Evolutionary conservation across 2,113 vertebrate species (phyloP), one percentile per base, ranked within the genome.

Genomic region (Callionymus lyra): DNA sequence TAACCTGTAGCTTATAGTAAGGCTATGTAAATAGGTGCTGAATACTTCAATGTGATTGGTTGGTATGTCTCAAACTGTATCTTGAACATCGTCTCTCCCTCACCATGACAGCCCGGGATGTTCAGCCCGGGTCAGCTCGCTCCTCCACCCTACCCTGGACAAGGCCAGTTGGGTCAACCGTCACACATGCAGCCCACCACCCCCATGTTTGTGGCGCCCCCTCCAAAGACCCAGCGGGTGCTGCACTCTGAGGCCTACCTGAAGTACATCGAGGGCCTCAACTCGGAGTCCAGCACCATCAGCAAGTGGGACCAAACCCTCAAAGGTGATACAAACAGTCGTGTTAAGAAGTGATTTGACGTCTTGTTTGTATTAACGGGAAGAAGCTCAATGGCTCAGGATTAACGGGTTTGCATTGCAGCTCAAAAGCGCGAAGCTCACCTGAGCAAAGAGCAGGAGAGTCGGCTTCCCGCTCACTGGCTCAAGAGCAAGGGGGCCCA

Each of bases 221-320:
- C 94, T 63, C 93, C 95, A 68, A 95, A 93, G 84, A 92, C 95
- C 10, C 95, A 99, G 47, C 81, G 93, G 56, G 86, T 98, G 56
- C 90, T 99, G 10, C 95, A 99, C 64, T 99, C 95, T 2, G 95
- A 99, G 70, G 95, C 95, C 59, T 99, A 99, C 60, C 80, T 99
- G 58, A 96, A 97, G 64, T 98, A 99, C 41, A 99, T 99, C 0
- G 95, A 99, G 77, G 93, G 93, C 46, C 87, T 99, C 52, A 93
- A 89, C 48, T 85, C 92, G 10, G 94, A 99, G 32, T 91, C 90
- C 2, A 84, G 60, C 54, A 94, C 91, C 2, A 86, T 99, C 75
- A 97, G 93, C 89, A 96, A 94, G 66, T 99, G 94, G 94, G 93
- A 97, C 79, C 92, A 98, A 80, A 92, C 88, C 1, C 90, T 99